A percentile compares a stretch with the other conserved stretches of the same genome.
Evolutionary conservation across 2,888 invertebrate genomes (phyloP).

Genomic region (Diarsia rubi): DNA sequence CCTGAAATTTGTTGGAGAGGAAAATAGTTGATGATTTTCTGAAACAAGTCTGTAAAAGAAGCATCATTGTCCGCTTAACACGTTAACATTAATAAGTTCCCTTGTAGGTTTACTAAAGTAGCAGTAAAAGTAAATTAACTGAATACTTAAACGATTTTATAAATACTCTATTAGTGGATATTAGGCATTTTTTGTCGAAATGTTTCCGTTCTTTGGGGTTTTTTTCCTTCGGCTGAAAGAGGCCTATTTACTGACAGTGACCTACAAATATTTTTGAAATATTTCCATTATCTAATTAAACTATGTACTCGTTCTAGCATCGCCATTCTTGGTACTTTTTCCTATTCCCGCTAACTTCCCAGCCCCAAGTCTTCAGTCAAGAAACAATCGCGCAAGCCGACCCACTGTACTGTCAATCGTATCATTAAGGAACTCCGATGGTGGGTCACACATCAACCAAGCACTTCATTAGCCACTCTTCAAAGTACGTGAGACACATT

Average conservation of each 20-base stretch:
- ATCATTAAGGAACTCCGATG: constrained; percentile 83
- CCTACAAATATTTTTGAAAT: too few species aligned
- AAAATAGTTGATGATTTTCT: not conserved
- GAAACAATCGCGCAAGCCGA: constrained; percentile 85
- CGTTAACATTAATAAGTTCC: not conserved
- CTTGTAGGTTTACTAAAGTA: too few species aligned
- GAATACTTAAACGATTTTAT: too few species aligned
- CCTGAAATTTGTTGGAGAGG: constrained; percentile 57
- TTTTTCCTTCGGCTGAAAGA: not conserved
- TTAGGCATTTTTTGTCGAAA: not conserved
- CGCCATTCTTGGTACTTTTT: not conserved
- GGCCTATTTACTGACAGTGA: not conserved
- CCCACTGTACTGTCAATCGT: constrained; percentile 89
- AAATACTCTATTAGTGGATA: too few species aligned
- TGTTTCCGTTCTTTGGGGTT: not conserved
- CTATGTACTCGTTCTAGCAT: too few species aligned
- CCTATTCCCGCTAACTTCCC: constrained; percentile 65
- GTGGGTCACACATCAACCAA: constrained; percentile 86
- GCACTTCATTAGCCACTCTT: constrained; percentile 87
- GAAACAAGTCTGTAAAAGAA: not conserved
- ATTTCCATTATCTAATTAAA: too few species aligned
- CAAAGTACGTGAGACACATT: constrained; percentile 84
- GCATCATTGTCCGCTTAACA: not conserved
- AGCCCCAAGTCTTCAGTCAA: constrained; percentile 77
- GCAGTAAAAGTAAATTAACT: too few species aligned